A percentile compares a stretch with the other conserved stretches of the same genome.
phyloP scores from a whole-genome alignment of 2,888 invertebrate species.

The Frankliniella fusca region DNA sequence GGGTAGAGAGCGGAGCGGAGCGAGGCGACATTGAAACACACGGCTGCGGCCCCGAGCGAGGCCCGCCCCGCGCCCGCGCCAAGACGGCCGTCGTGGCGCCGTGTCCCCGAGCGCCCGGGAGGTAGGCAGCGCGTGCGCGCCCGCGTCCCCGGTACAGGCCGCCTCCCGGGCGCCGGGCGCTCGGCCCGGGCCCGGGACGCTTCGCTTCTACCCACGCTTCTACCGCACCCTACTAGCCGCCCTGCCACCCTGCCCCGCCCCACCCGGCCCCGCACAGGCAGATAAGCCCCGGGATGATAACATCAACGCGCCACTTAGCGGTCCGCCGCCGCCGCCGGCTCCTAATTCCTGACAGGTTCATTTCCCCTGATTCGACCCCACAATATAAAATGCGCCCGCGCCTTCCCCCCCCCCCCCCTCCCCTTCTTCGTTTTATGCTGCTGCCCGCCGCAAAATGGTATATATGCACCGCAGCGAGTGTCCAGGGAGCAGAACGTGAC shows the following conservation, averaged over 20 bases:
- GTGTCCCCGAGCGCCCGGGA: no score
- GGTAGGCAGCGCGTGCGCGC: neutral
- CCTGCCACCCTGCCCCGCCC: neutral
- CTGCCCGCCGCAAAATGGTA: neutral
- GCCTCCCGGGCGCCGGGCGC: neutral
- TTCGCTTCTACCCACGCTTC: neutral
- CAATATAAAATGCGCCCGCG: neutral
- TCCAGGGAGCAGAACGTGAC: neutral
- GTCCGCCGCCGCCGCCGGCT: no score
- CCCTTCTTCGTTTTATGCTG: neutral
- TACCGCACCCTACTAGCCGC: neutral
- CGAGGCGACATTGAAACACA: constrained; percentile 16
- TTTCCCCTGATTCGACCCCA: neutral
- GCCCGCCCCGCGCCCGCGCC: neutral
- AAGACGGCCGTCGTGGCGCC: no score
- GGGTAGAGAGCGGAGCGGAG: neutral
- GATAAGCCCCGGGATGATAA: constrained; percentile 4
- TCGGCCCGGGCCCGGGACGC: neutral
- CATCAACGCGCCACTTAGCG: constrained; percentile 10
- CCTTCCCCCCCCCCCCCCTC: no score
- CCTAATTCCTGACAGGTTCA: constrained; percentile 18
- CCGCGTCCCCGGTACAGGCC: neutral
- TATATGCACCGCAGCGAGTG: neutral
- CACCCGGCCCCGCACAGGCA: neutral
- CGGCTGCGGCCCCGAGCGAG: neutral